A percentile compares a stretch with the other conserved stretches of the same genome.
Conservation (phyloP, 2,113 vertebrate species). For the Entomyzon cyanotis region DNA sequence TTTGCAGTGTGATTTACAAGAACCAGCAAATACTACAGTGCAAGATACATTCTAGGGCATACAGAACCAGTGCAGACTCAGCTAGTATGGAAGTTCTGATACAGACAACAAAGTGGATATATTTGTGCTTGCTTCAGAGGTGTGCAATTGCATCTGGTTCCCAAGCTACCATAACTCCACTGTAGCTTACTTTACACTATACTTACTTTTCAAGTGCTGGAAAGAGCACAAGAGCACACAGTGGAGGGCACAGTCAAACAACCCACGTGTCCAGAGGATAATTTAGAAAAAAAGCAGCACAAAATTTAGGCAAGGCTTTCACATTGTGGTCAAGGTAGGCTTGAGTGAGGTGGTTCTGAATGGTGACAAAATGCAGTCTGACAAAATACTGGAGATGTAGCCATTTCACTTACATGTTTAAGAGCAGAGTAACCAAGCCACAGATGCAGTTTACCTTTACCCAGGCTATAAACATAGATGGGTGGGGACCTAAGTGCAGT, state of each 20-base stretch:
- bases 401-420: background rate
- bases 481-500: rapidly evolving
- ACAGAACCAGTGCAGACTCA: background rate
- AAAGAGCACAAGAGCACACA: background rate
- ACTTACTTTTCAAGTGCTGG: background rate
- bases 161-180: background rate
- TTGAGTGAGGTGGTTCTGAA: background rate
- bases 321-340: background rate
- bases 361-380: background rate
- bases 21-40: background rate
- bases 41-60: background rate
- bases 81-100: background rate
- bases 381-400: background rate
- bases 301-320: background rate
- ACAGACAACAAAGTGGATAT: background rate
- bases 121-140: background rate
- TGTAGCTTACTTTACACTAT: background rate
- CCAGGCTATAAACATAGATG: background rate
- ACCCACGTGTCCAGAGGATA: background rate
- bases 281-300: background rate
- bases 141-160: background rate
- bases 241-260: background rate
- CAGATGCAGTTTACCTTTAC: background rate
- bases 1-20: background rate
- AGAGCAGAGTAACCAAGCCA: background rate